Base-by-base conservation (phyloP, 2,113 vertebrate species). In the Lophius piscatorius region DNA sequence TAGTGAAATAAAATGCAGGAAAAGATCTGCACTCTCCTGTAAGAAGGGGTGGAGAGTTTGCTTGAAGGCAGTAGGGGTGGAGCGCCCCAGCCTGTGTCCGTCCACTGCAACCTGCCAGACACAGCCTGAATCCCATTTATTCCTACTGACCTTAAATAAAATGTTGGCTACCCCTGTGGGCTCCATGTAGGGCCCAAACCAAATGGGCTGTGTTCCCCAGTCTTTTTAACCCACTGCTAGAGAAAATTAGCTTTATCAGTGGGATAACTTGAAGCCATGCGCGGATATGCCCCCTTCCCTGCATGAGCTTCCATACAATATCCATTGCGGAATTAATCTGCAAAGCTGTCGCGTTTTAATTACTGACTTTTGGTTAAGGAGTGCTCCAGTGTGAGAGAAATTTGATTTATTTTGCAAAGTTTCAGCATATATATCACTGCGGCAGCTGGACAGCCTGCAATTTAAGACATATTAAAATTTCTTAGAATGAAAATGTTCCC, bases 61-160 rank as follows among this genome's bases (percentile, higher is more conserved):
- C 87, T 85, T 63, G 61, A 80, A 80, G 80, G 87, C 78, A 82
- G 76, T 58, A 34, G 77, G 79, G 78, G 81, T 87, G 78, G 81
- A 76, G 80, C 81, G 81, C 80, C 81, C 81, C 82, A 78, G 86
- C 76, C 82, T 72, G 79, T 68, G 74, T 78, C 76, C 82, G 87
- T 85, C 87, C 82, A 86, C 82, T 69, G 81, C 88, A 87, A 86
- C 80, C 83, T 84, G 84, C 89, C 83, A 85, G 76, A 88, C 80
- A 80, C 87, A 88, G 85, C 83, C 79, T 67, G 83, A 90, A 89
- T 88, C 85, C 87, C 86, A 89, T 90, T 91, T 91, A 90, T 89
- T 87, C 84, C 82, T 36, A 56, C 83, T 92, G 89, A 92, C 91
- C 91, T 92, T 92, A 91, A 88, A 84, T 88, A 88, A 90, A 91